A percentile compares a stretch with the other conserved stretches of the same genome.
Conservation (phyloP, 2,113 vertebrate species). For the Mastomys natalensis region DNA sequence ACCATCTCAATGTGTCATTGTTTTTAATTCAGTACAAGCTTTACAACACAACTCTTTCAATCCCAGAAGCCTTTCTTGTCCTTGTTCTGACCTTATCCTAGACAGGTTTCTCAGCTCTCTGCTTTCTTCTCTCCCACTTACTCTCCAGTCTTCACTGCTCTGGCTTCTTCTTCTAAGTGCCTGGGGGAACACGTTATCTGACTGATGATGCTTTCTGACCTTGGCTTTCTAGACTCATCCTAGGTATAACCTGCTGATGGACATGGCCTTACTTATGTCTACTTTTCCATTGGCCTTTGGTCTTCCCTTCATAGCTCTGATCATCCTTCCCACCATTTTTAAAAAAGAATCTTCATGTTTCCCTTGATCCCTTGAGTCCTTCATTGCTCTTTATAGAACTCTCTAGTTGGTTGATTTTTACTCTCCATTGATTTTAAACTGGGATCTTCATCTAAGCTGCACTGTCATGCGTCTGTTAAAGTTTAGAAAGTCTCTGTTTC, state of each 20-base stretch:
- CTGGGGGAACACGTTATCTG: neutral
- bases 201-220: neutral
- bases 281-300: neutral
- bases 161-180: neutral
- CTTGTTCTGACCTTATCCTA: neutral
- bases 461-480: neutral
- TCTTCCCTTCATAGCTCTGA: neutral
- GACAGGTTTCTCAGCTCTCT: neutral
- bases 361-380: neutral
- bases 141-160: neutral
- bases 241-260: neutral
- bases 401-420: neutral
- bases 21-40: neutral
- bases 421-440: neutral
- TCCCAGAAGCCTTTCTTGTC: neutral
- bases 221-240: neutral
- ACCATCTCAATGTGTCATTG: neutral
- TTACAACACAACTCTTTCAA: neutral
- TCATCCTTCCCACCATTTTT: neutral
- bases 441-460: neutral
- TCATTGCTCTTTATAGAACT: neutral
- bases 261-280: neutral
- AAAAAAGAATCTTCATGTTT: neutral
- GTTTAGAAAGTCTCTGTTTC: neutral
- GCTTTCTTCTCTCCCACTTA: neutral